Percentiles rank a stretch among this genome's conserved stretches.
Conservation (phyloP, 2,888 invertebrate species). For the Zaprionus lineosus region DNA sequence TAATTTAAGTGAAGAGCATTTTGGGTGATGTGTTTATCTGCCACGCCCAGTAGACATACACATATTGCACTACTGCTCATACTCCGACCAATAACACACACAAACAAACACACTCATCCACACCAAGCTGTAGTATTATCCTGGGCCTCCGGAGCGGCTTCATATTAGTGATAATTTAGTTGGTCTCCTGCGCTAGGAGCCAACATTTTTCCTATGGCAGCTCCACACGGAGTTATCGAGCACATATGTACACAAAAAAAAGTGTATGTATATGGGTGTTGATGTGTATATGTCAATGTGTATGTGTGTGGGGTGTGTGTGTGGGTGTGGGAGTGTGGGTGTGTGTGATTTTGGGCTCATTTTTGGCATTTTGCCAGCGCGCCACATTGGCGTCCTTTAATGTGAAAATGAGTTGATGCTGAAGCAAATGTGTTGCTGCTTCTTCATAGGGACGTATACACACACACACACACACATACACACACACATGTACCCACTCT, state of each 20-base stretch:
- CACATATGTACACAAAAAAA: constrained; percentile 28
- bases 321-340: neutral
- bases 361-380: constrained; percentile 74
- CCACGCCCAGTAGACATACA: constrained; percentile 57
- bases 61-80: no score
- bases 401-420: constrained; percentile 74
- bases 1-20: constrained; percentile 78
- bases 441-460: constrained; percentile 8
- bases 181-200: constrained; percentile 67
- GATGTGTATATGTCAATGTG: neutral
- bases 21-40: constrained; percentile 77
- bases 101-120: constrained; percentile 15
- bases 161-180: constrained; percentile 78
- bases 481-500: constrained; percentile 10
- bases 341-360: constrained; percentile 36
- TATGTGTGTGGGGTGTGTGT: constrained; percentile 1
- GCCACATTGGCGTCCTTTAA: constrained; percentile 76
- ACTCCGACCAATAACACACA: no score
- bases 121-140: constrained; percentile 21
- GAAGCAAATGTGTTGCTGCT: constrained; percentile 57
- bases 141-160: constrained; percentile 28
- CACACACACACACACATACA: neutral
- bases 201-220: constrained; percentile 54
- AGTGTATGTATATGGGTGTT: neutral
- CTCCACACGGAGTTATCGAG: constrained; percentile 39